Conservation (phyloP, 2,113 vertebrate species). For the Rattus norvegicus region GRCr8 NC_086020.1:114319501-114320000, state of each 20-base stretch:
- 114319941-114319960: background rate
- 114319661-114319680: background rate
- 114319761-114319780: background rate
- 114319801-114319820: background rate
- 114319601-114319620: conserved; percentile 22
- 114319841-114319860: conserved; percentile 20
- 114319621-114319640: conserved; percentile 61
- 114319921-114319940: background rate
- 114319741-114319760: background rate
- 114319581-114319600: background rate
- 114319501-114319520: background rate
- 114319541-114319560: background rate
- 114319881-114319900: conserved; percentile 27
- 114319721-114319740: conserved; percentile 11
- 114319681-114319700: conserved; percentile 24
- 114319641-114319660: conserved; percentile 59
- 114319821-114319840: background rate
- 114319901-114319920: conserved; percentile 3
- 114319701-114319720: background rate
- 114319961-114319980: background rate
- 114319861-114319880: conserved; percentile 4
- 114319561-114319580: background rate
- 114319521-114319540: no score
- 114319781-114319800: background rate
- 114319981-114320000: background rate